phyloP scores from a whole-genome alignment of 2,113 vertebrate species.

The Oryzias celebensis region DNA sequence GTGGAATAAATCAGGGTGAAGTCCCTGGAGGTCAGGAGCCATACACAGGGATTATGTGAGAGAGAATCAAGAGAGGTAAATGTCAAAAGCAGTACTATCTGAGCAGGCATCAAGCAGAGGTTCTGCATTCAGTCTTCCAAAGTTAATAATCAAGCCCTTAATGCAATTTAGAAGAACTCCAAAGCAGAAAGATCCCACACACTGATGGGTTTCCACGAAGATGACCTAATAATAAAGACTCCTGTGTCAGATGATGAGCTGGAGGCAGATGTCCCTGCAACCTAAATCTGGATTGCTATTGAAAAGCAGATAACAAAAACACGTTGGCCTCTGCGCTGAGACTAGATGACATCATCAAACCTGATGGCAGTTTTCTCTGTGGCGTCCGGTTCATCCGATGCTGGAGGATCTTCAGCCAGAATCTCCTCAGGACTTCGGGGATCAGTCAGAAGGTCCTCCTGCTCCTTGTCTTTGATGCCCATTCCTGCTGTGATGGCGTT shows the following conservation, averaged over 20 bases:
- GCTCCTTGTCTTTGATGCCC: slow-evolving; percentile 81
- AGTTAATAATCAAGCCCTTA: slow-evolving; percentile 9
- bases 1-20: slow-evolving; percentile 68
- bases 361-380: slow-evolving; percentile 93
- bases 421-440: slow-evolving; percentile 88
- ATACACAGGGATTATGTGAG: slow-evolving; percentile 58
- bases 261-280: slow-evolving; percentile 7
- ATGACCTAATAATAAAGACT: neutral
- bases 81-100: slow-evolving; percentile 38
- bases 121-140: slow-evolving; percentile 1
- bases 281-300: slow-evolving; percentile 1
- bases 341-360: slow-evolving; percentile 72
- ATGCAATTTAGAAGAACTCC: slow-evolving; percentile 1
- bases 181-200: slow-evolving; percentile 3
- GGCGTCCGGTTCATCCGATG: slow-evolving; percentile 85
- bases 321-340: neutral
- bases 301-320: neutral
- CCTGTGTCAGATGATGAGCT: slow-evolving; percentile 14
- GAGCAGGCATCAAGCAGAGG: slow-evolving; percentile 5
- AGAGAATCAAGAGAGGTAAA: slow-evolving; percentile 34
- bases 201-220: neutral
- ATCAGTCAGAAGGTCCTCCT: slow-evolving; percentile 78
- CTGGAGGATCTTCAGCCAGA: slow-evolving; percentile 86
- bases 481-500: slow-evolving; percentile 85
- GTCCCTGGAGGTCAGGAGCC: slow-evolving; percentile 62